phyloP scores from a whole-genome alignment of 2,113 vertebrate genomes.

The Halichoeres trimaculatus region DNA sequence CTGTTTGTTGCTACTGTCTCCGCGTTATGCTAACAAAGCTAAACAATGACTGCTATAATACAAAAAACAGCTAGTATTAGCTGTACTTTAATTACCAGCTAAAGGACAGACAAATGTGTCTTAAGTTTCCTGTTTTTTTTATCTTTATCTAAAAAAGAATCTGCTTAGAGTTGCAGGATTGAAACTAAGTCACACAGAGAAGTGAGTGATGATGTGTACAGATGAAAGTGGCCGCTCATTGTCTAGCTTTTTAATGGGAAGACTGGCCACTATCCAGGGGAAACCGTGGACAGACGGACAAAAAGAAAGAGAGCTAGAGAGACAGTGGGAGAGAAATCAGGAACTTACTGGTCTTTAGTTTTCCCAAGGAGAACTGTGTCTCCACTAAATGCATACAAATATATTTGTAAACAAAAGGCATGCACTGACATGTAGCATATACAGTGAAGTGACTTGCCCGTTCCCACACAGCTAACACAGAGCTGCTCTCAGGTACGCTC shows the following conservation, averaged over 20 bases:
- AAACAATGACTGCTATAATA: background rate
- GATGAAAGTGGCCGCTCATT: slow-evolving; percentile 1
- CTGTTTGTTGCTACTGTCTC: background rate
- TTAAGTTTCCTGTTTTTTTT: too few relatives aligned
- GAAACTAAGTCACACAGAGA: background rate
- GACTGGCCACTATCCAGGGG: background rate
- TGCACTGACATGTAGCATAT: background rate
- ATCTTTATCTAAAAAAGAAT: background rate
- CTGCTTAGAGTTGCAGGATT: background rate
- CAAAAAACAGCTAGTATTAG: background rate
- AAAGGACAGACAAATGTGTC: background rate
- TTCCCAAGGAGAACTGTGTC: slow-evolving; percentile 6
- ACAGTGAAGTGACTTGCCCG: too few relatives aligned
- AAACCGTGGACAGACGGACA: background rate
- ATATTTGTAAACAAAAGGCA: background rate
- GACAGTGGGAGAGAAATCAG: background rate
- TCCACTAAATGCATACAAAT: background rate
- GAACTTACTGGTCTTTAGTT: slow-evolving; percentile 37
- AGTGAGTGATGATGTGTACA: slow-evolving; percentile 1
- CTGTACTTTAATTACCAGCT: background rate
- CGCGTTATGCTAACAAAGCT: background rate
- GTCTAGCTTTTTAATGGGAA: background rate
- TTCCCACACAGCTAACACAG: background rate
- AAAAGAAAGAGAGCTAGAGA: background rate
- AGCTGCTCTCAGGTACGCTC: too few relatives aligned